Percentiles rank a stretch among this genome's conserved stretches.
These are phyloP conservation scores for Ctenoplectra terminalis DNA, from an alignment of 1,140 invertebrate species.

Conservation along the genomic window DNA sequence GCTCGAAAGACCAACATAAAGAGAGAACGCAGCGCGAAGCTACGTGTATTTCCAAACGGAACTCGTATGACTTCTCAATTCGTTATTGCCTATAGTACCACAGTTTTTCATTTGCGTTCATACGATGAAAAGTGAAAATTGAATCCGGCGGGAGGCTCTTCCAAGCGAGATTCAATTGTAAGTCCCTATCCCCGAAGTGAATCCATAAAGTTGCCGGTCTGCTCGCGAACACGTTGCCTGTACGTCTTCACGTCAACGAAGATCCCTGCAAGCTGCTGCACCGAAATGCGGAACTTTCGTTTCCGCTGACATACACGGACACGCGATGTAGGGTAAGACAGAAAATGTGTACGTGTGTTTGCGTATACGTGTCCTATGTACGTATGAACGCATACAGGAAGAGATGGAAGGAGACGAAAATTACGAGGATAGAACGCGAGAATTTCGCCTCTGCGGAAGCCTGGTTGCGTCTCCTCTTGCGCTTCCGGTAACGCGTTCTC, in stretches of 20 bases:
- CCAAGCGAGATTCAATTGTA: slow-evolving; percentile 13
- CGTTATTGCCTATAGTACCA: too few species aligned
- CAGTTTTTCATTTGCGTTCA: background rate
- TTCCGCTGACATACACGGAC: slow-evolving; percentile 22
- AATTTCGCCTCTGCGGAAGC: slow-evolving; percentile 3
- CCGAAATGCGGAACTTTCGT: slow-evolving; percentile 11
- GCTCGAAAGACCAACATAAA: too few species aligned
- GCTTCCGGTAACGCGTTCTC: slow-evolving; percentile 15
- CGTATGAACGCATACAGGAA: background rate
- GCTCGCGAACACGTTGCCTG: background rate
- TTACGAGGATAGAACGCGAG: background rate
- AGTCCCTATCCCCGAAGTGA: background rate
- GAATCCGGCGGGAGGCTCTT: slow-evolving; percentile 21
- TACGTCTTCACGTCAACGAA: slow-evolving; percentile 20
- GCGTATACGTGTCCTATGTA: too few species aligned
- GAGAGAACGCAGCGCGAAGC: too few species aligned
- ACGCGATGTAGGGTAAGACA: background rate
- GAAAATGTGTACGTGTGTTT: background rate
- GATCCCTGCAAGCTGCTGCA: slow-evolving; percentile 29
- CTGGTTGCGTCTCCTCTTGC: background rate
- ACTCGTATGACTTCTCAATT: too few species aligned
- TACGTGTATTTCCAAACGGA: too few species aligned
- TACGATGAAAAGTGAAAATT: slow-evolving; percentile 52
- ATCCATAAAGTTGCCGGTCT: slow-evolving; percentile 11
- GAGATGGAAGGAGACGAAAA: background rate